A percentile compares a stretch with the other conserved stretches of the same genome.
These are phyloP conservation scores for Mystacides longicornis DNA, from an alignment of 2,888 invertebrate species.

Conservation along the genomic window DNA sequence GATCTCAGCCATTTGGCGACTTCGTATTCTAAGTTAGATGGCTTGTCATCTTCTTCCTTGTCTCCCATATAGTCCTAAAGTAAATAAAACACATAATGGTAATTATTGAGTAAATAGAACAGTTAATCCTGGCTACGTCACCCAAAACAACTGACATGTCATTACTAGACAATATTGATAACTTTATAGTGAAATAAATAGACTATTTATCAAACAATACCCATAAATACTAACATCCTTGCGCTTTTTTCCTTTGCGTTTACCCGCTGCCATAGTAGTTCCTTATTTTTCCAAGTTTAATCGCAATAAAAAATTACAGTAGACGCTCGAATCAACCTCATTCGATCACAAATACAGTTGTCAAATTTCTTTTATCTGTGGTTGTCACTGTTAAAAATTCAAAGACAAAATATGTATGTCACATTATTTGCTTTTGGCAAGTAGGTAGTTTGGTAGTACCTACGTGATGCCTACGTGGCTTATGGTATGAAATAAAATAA, in stretches of 20 bases:
- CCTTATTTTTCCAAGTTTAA: too few relatives aligned
- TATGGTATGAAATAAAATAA: too few relatives aligned
- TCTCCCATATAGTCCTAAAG: slow-evolving; percentile 32
- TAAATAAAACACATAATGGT: slow-evolving; percentile 15
- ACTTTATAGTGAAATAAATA: not conserved
- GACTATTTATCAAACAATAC: not conserved
- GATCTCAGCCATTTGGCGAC: slow-evolving; percentile 92
- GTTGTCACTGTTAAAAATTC: too few relatives aligned
- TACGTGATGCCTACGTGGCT: too few relatives aligned
- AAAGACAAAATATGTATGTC: too few relatives aligned
- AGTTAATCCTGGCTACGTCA: not conserved
- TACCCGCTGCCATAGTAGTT: slow-evolving; percentile 54
- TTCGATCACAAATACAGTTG: too few relatives aligned
- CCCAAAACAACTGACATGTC: slow-evolving; percentile 17
- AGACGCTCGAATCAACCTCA: too few relatives aligned
- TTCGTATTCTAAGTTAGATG: slow-evolving; percentile 84
- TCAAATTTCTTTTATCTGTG: too few relatives aligned
- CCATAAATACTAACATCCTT: slow-evolving; percentile 47
- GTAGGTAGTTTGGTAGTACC: too few relatives aligned
- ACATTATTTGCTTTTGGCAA: too few relatives aligned
- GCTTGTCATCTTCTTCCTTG: slow-evolving; percentile 58
- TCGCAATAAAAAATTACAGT: too few relatives aligned
- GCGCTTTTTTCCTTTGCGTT: slow-evolving; percentile 55
- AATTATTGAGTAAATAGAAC: slow-evolving; percentile 10
- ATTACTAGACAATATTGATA: not conserved